These are phyloP conservation scores for Augiades crinisus DNA, from an alignment of 2,888 invertebrate species.

Conservation along the genomic window DNA sequence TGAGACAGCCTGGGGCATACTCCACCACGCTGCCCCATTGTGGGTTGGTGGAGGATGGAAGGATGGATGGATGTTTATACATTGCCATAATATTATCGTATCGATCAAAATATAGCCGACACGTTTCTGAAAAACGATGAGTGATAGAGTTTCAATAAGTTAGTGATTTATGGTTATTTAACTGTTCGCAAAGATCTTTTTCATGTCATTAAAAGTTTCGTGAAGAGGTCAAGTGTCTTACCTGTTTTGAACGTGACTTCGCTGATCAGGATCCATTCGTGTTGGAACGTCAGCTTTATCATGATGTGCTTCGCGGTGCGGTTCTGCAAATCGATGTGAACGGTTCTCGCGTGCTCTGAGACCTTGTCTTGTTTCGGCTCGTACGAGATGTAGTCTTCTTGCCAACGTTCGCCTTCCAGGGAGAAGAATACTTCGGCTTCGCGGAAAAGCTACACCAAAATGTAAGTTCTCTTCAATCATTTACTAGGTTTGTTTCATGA, in stretches of 20 bases:
- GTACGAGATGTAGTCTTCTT: conserved; percentile 83
- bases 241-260: conserved; percentile 92
- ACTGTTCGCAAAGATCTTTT: too few relatives aligned
- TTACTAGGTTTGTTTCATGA: too few relatives aligned
- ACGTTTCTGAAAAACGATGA: too few relatives aligned
- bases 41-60: too few relatives aligned
- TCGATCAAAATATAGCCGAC: too few relatives aligned
- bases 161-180: too few relatives aligned
- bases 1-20: too few relatives aligned
- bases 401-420: conserved; percentile 88
- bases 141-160: too few relatives aligned
- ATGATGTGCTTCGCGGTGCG: conserved; percentile 89
- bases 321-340: conserved; percentile 88
- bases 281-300: conserved; percentile 87
- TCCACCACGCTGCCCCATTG: too few relatives aligned
- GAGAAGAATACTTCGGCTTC: conserved; percentile 90
- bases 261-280: conserved; percentile 94
- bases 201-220: not conserved
- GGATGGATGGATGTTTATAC: too few relatives aligned
- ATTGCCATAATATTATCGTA: too few relatives aligned
- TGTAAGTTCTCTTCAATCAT: too few relatives aligned
- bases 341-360: conserved; percentile 82
- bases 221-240: conserved; percentile 53
- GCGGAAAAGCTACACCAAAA: conserved; percentile 84
- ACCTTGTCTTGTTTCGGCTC: conserved; percentile 80